These are phyloP conservation scores for Toxonevra muliebris DNA, from an alignment of 2,888 invertebrate genomes.

Conservation along the genomic window DNA sequence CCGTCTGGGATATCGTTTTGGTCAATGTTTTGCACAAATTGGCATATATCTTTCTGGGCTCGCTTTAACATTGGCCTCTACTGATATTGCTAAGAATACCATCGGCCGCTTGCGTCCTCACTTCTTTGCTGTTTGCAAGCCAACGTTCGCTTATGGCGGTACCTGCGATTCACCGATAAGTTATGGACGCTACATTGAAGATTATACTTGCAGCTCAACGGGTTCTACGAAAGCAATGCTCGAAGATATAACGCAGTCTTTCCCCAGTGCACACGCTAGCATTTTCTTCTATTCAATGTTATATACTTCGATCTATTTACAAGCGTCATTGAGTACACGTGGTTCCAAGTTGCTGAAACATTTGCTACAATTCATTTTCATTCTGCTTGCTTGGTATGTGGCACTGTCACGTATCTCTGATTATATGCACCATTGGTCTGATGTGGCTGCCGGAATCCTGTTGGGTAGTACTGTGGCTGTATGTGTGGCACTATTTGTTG, in stretches of 20 bases:
- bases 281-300: conserved; percentile 87
- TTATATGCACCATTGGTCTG: conserved; percentile 59
- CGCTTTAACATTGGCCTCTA: conserved; percentile 51
- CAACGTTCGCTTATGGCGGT: conserved; percentile 68
- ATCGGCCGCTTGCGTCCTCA: conserved; percentile 56
- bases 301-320: conserved; percentile 88
- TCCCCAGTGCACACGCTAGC: conserved; percentile 91
- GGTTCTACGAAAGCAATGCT: conserved; percentile 65
- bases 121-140: conserved; percentile 75
- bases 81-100: conserved; percentile 50
- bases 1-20: conserved; percentile 45
- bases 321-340: conserved; percentile 82
- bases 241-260: conserved; percentile 81
- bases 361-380: conserved; percentile 72
- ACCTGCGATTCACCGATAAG: conserved; percentile 71
- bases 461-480: conserved; percentile 52
- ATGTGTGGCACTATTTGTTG: conserved; percentile 48
- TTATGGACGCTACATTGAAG: conserved; percentile 74
- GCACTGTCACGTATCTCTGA: conserved; percentile 54
- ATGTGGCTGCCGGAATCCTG: conserved; percentile 51
- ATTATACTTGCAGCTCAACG: conserved; percentile 71
- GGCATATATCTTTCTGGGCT: conserved; percentile 55
- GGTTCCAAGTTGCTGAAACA: conserved; percentile 84
- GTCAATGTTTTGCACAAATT: conserved; percentile 51
- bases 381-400: conserved; percentile 58